Evolutionary conservation across 2,797 vertebrate genomes (phyloP).

Genomic region (Lerista edwardsae): DNA sequence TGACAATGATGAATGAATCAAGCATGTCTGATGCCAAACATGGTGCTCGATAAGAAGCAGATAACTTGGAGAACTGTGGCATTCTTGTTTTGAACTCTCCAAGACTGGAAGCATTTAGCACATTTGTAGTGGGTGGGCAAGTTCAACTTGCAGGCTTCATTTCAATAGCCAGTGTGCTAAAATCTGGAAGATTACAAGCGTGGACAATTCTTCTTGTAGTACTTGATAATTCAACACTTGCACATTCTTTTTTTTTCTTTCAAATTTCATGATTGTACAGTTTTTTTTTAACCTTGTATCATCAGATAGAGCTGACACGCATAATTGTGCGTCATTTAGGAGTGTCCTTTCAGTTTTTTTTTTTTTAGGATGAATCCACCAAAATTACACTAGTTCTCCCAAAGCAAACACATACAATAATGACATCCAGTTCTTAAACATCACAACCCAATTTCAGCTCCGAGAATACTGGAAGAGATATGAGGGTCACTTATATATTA

Average conservation of each 20-base stretch:
- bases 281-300: neutral
- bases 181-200: conserved; percentile 41
- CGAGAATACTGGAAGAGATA: neutral
- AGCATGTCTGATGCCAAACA: conserved; percentile 77
- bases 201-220: neutral
- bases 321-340: neutral
- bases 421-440: neutral
- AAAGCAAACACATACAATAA: neutral
- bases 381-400: neutral
- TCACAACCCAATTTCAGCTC: neutral
- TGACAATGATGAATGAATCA: conserved; percentile 91
- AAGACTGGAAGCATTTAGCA: conserved; percentile 58
- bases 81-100: conserved; percentile 68
- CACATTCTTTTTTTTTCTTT: neutral
- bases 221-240: neutral
- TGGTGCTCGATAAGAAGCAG: conserved; percentile 81
- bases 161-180: conserved; percentile 1
- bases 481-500: neutral
- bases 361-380: neutral
- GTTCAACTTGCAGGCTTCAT: conserved; percentile 53
- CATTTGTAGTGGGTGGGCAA: conserved; percentile 45
- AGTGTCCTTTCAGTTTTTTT: neutral
- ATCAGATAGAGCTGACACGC: neutral
- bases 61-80: conserved; percentile 74
- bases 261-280: neutral